Evolutionary conservation across 2,797 vertebrate genomes (phyloP).

Genomic region (Acanthurus leucopareius): DNA sequence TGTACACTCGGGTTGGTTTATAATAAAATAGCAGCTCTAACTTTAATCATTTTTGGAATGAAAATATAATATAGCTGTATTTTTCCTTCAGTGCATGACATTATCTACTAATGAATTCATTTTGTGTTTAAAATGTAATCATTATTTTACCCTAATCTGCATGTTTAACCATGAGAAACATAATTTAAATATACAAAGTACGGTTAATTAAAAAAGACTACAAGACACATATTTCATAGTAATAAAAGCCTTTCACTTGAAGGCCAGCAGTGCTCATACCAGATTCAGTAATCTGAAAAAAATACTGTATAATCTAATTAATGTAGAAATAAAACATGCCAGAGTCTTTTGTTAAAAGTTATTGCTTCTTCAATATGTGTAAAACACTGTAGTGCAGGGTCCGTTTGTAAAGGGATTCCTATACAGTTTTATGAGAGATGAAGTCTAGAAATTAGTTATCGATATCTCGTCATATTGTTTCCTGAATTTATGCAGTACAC

Average conservation of each 20-base stretch:
- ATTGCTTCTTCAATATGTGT: conserved; percentile 2
- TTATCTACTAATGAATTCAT: neutral
- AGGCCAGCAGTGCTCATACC: neutral
- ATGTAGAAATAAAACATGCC: neutral
- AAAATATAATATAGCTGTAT: neutral
- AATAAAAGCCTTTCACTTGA: neutral
- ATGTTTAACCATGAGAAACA: neutral
- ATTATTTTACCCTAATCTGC: neutral
- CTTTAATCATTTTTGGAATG: neutral
- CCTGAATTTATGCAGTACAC: conserved; percentile 1
- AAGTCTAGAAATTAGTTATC: neutral
- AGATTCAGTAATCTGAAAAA: neutral
- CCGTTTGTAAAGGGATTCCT: neutral
- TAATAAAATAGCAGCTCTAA: no score
- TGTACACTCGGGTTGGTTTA: neutral
- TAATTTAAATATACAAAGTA: neutral
- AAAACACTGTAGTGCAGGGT: neutral
- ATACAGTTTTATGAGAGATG: neutral
- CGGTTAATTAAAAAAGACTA: neutral
- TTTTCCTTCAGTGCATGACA: neutral
- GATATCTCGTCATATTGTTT: conserved; percentile 7
- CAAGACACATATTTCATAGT: neutral
- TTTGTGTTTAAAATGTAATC: neutral
- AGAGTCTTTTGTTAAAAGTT: neutral
- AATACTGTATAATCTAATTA: neutral